phyloP scores from a whole-genome alignment of 2,797 vertebrate genomes.

The Oreonectes daqikongensis region DNA sequence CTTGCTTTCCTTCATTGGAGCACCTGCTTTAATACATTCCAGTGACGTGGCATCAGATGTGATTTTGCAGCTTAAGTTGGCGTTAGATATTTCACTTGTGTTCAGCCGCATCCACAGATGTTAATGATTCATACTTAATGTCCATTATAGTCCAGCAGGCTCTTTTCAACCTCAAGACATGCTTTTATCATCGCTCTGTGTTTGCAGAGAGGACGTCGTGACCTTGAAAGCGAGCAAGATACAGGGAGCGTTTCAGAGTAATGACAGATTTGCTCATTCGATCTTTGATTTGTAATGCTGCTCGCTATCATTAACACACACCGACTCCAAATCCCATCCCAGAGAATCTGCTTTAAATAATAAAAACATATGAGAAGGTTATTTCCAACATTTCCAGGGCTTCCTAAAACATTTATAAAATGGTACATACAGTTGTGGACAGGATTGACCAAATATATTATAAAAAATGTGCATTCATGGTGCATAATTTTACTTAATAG shows the following conservation, averaged over 20 bases:
- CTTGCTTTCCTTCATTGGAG: too few relatives aligned
- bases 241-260: background rate
- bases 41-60: background rate
- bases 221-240: constrained; percentile 6
- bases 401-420: too few relatives aligned
- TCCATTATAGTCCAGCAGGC: background rate
- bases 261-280: constrained; percentile 3
- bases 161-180: background rate
- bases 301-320: constrained; percentile 9
- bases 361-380: too few relatives aligned
- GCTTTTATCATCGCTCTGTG: background rate
- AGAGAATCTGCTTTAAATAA: too few relatives aligned
- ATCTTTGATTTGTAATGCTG: constrained; percentile 26
- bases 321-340: constrained; percentile 9
- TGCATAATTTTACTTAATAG: too few relatives aligned
- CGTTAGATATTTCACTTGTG: background rate
- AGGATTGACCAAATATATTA: too few relatives aligned
- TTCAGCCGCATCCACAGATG: background rate
- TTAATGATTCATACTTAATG: background rate
- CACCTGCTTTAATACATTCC: too few relatives aligned
- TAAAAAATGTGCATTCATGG: too few relatives aligned
- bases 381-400: too few relatives aligned
- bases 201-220: background rate
- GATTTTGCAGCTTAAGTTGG: background rate
- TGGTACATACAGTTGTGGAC: too few relatives aligned